These are phyloP conservation scores for Oceanodroma leucorhoa DNA, from an alignment of 2,797 vertebrate genomes.

Conservation along the genomic window DNA sequence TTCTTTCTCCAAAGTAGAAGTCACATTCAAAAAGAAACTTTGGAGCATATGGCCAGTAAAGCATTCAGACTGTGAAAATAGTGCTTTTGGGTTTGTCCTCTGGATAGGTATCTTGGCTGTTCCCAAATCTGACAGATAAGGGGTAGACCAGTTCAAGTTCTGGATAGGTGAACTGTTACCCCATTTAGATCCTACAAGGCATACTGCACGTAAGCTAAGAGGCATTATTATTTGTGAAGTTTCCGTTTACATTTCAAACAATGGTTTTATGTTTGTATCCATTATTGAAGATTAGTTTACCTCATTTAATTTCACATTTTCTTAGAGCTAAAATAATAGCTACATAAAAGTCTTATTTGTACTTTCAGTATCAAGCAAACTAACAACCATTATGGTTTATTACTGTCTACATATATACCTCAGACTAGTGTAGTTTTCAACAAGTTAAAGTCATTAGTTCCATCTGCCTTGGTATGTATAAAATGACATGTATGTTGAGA, in stretches of 20 bases:
- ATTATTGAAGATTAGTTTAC: slow-evolving; percentile 17
- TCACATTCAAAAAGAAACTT: not conserved
- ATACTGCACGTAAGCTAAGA: not conserved
- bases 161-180: not conserved
- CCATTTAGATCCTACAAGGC: not conserved
- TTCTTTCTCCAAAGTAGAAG: not conserved
- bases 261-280: not conserved
- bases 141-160: not conserved
- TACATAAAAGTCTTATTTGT: not conserved
- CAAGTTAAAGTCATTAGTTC: not conserved
- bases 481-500: not conserved
- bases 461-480: not conserved
- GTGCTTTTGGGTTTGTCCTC: not conserved
- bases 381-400: not conserved
- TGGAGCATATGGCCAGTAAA: not conserved
- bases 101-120: not conserved
- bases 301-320: not conserved
- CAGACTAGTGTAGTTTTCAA: not conserved
- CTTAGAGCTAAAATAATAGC: not conserved
- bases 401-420: not conserved
- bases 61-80: not conserved
- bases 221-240: not conserved
- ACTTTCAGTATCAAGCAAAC: not conserved
- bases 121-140: not conserved
- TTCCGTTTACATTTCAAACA: not conserved